Evolutionary conservation across 2,888 invertebrate species (phyloP).

Genomic region (Trichopoda pennipes): DNA sequence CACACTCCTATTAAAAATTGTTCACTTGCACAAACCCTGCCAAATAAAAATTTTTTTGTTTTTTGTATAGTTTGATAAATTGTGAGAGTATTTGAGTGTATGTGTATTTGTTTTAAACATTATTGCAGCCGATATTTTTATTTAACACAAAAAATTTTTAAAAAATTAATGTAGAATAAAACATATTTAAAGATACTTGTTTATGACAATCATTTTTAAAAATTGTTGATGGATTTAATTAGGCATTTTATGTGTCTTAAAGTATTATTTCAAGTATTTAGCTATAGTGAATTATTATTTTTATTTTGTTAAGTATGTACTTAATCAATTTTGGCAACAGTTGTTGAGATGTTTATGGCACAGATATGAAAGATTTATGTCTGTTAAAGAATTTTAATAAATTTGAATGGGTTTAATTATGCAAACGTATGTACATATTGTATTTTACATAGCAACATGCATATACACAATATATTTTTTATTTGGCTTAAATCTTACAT

Average conservation of each 20-base stretch:
- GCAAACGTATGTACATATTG: too few relatives aligned
- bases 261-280: slow-evolving; percentile 14
- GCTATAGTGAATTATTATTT: background rate
- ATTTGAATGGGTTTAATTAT: too few relatives aligned
- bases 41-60: background rate
- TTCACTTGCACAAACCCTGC: background rate
- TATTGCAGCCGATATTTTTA: slow-evolving; percentile 9
- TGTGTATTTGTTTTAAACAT: background rate
- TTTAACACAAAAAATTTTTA: slow-evolving; percentile 7
- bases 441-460: too few relatives aligned
- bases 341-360: slow-evolving; percentile 31
- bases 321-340: slow-evolving; percentile 49
- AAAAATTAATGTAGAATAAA: slow-evolving; percentile 9
- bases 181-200: slow-evolving; percentile 20
- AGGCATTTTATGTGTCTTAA: slow-evolving; percentile 44
- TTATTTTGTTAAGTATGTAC: background rate
- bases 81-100: background rate
- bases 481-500: too few relatives aligned
- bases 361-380: background rate
- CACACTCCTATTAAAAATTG: too few relatives aligned
- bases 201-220: slow-evolving; percentile 32
- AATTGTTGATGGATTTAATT: slow-evolving; percentile 56
- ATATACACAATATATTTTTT: too few relatives aligned
- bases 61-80: background rate
- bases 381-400: too few relatives aligned